phyloP scores from a whole-genome alignment of 2,113 vertebrate genomes.

The Pelodiscus sinensis region DNA sequence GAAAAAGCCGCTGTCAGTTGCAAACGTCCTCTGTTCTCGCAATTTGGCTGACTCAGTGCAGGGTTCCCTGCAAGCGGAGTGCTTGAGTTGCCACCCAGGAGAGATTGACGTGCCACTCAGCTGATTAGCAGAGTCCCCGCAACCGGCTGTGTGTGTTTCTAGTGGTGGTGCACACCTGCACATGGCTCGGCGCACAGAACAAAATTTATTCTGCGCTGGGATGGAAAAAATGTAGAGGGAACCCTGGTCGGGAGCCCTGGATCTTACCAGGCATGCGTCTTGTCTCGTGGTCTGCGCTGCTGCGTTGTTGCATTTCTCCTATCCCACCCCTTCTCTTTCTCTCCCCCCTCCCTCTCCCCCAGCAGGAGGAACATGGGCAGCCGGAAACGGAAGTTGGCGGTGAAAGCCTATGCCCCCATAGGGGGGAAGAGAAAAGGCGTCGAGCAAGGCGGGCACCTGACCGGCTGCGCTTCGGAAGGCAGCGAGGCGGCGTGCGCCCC shows the following conservation, averaged over 20 bases:
- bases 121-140: too few species aligned
- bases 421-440: constrained; percentile 77
- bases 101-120: too few species aligned
- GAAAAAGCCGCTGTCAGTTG: neutral
- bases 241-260: neutral
- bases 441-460: constrained; percentile 58
- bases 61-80: neutral
- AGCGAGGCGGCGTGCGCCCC: constrained; percentile 69
- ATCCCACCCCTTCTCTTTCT: neutral
- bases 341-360: neutral
- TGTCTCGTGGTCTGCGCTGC: too few species aligned
- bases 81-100: too few species aligned
- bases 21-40: neutral
- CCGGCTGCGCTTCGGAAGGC: constrained; percentile 58
- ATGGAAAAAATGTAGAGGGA: too few species aligned
- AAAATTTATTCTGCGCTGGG: too few species aligned
- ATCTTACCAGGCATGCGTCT: neutral
- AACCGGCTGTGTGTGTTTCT: too few species aligned
- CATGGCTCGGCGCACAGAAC: too few species aligned
- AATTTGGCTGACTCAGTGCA: neutral
- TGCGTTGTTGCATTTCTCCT: neutral
- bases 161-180: too few species aligned
- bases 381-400: constrained; percentile 90
- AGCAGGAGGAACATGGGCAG: constrained; percentile 88
- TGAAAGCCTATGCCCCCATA: constrained; percentile 78